Conservation (phyloP, 2,797 vertebrate genomes). For the Phylloscopus collybita region DNA sequence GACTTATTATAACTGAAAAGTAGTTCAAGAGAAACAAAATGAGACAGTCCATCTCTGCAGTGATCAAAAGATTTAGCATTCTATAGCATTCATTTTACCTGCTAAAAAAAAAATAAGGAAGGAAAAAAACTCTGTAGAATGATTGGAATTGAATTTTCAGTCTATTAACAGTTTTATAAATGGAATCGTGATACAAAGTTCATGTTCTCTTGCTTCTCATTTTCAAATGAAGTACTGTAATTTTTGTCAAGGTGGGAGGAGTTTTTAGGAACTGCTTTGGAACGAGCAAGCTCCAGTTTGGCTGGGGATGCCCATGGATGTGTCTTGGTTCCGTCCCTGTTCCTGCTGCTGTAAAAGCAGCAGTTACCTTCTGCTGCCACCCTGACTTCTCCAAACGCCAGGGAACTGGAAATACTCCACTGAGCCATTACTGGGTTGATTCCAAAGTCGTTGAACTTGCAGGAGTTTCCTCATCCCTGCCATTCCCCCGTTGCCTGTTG, state of each 20-base stretch:
- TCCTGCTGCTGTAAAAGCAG: not conserved
- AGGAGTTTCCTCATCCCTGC: not conserved
- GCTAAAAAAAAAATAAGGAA: not conserved
- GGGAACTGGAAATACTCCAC: not conserved
- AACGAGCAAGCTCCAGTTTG: not conserved
- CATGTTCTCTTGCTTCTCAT: not conserved
- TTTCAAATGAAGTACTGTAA: not conserved
- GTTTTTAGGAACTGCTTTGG: not conserved
- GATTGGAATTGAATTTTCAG: constrained; percentile 18
- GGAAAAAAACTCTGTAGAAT: not conserved
- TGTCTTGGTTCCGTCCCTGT: no score
- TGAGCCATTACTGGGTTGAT: not conserved
- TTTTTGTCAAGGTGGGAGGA: not conserved
- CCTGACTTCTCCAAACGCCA: not conserved
- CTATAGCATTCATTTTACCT: constrained; percentile 2
- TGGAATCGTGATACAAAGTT: not conserved
- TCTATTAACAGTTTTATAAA: constrained; percentile 15
- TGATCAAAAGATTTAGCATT: constrained; percentile 25
- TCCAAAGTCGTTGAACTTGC: not conserved
- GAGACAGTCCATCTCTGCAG: not conserved
- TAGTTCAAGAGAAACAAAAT: constrained; percentile 20
- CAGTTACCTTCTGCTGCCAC: not conserved
- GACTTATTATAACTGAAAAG: not conserved
- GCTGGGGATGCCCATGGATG: not conserved
- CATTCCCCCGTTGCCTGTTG: not conserved